Conservation (phyloP, 2,797 vertebrate genomes). For the Sebastes minor region DNA sequence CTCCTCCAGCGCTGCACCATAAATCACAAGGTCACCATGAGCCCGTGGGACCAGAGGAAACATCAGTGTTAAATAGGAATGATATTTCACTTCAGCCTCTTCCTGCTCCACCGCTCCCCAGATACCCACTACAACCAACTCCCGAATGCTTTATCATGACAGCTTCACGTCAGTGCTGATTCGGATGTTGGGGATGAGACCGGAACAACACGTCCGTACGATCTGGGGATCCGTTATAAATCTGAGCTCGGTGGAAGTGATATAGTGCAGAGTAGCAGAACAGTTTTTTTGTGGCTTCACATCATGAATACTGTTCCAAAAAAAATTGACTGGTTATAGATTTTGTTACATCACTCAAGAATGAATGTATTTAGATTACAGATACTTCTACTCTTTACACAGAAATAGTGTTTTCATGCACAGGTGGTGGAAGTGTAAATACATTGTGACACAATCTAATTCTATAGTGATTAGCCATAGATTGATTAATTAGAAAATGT, state of each 20-base stretch:
- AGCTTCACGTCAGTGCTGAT: constrained; percentile 40
- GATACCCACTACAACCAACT: constrained; percentile 38
- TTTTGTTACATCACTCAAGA: not conserved
- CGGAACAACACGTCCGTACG: constrained; percentile 15
- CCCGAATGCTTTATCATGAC: constrained; percentile 49
- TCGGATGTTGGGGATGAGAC: constrained; percentile 22
- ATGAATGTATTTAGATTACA: not conserved
- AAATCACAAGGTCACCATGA: constrained; percentile 67
- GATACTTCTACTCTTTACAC: not conserved
- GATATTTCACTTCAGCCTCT: constrained; percentile 65
- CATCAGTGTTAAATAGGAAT: constrained; percentile 56
- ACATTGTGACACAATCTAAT: not conserved
- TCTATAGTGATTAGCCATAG: too few species aligned
- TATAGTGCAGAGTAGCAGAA: not conserved
- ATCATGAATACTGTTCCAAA: not conserved
- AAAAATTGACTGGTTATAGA: not conserved
- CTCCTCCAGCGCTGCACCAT: constrained; percentile 38
- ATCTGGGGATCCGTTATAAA: constrained; percentile 38
- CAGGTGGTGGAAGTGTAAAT: not conserved
- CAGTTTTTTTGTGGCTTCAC: not conserved
- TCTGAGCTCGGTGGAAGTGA: constrained; percentile 2
- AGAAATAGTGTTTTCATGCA: not conserved
- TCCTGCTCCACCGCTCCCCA: constrained; percentile 62
- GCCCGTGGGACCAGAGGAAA: constrained; percentile 62
- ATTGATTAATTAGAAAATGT: not conserved